Evolutionary conservation across 2,113 vertebrate species (phyloP).

Genomic region (Nicator chloris): DNA sequence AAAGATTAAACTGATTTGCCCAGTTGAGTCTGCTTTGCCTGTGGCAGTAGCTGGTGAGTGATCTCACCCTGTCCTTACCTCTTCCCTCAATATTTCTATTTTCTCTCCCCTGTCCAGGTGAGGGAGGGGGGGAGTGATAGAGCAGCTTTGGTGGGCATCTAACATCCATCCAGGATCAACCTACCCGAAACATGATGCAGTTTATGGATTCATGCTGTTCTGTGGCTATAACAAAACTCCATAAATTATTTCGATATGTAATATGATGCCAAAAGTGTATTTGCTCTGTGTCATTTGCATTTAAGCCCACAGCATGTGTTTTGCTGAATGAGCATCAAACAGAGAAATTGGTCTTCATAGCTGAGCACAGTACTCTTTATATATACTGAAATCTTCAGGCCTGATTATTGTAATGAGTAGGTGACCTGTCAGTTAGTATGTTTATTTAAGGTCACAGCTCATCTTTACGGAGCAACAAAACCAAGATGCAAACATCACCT

Average conservation of each 20-base stretch:
- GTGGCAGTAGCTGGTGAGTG: not conserved
- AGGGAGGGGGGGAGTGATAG: not conserved
- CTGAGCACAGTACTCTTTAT: not conserved
- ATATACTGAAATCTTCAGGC: not conserved
- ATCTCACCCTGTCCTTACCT: not conserved
- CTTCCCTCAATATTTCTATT: not conserved
- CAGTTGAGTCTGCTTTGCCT: not conserved
- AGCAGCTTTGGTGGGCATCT: not conserved
- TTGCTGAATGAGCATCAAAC: not conserved
- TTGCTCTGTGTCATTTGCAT: not conserved
- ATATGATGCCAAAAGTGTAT: not conserved
- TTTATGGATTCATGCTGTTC: not conserved
- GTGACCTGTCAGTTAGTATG: not conserved
- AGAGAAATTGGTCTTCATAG: not conserved
- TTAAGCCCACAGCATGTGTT: not conserved
- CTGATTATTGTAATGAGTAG: not conserved
- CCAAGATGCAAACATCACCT: not conserved
- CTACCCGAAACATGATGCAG: not conserved
- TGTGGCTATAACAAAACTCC: not conserved
- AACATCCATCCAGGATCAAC: not conserved
- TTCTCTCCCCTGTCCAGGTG: not conserved
- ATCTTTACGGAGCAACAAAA: not conserved
- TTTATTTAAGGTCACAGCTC: not conserved
- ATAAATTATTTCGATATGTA: not conserved
- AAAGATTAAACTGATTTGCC: not conserved